Evolutionary conservation across 2,797 vertebrate genomes (phyloP), one percentile per base, ranked within the genome.

Genomic region (Scolopax bukidnonensis): DNA sequence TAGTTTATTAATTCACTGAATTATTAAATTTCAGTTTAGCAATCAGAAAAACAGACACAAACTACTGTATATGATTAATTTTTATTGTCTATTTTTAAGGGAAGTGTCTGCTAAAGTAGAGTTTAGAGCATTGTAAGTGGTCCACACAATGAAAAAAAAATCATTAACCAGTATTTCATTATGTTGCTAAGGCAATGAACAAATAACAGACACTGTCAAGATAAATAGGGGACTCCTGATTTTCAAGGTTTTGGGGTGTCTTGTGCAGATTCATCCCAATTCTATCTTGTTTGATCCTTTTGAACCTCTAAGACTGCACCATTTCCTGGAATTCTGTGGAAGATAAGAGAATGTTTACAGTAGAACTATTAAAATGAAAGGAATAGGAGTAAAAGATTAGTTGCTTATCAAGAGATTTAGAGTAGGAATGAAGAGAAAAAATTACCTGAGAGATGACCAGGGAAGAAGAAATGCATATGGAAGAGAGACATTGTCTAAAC

Each of bases 241-340:
- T 97, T 92, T 87, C 69, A 70, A 73, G 82, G 24, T 63, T 94
- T 95, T 90, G 77, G 64, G 95, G 64, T 30, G n/a, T 92, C 92
- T 97, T 5, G 3, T 81, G 86, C 76, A 96, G 94, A 81, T 84
- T 78, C 78, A 67, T 94, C 71, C 90, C n/a, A 57, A 8, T 85
- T 88, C 65, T 70, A 1, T 91, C 43, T 88, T 71, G 33, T 36
- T 84, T 78, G 65, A 24, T 86, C 91, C 71, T 89, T 89, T 45
- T 56, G 87, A 94, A 59, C 40, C 78, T 95, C 99, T 99, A 99
- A 96, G 99, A 98, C 92, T 98, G 98, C 91, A 99, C 99, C 99
- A 99, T 98, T 84, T 98, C 98, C 94, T 98, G 98, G 98, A 99
- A 99, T 97, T 99, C 99, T 99, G 98, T n/a, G 78, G 94, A 84